These are phyloP conservation scores for Chrysodeixis includens DNA, from an alignment of 2,888 invertebrate genomes.

Conservation along the genomic window DNA sequence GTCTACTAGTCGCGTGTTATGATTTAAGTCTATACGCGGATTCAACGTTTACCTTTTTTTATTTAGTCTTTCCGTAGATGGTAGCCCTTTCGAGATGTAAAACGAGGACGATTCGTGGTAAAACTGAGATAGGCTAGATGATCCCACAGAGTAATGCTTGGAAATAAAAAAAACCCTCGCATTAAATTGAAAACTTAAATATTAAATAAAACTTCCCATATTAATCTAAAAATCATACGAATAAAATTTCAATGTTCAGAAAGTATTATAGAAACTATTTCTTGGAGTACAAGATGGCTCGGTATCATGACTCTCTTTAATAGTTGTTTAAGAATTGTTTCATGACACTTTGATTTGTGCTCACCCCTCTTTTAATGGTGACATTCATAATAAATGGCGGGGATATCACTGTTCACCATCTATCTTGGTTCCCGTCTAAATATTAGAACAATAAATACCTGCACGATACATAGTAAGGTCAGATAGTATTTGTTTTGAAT, in stretches of 20 bases:
- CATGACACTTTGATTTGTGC: conserved; percentile 60
- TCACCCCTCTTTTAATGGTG: conserved; percentile 50
- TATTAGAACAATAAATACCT: conserved; percentile 20
- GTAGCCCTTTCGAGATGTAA: too few species aligned
- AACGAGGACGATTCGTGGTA: too few species aligned
- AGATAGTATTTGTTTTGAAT: conserved; percentile 3
- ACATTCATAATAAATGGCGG: conserved; percentile 43
- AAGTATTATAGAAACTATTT: conserved; percentile 46
- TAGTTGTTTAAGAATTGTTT: conserved; percentile 59
- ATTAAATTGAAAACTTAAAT: neutral
- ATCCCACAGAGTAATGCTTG: too few species aligned
- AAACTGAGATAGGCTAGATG: too few species aligned
- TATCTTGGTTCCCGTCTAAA: conserved; percentile 33
- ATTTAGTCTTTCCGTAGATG: too few species aligned
- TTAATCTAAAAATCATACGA: conserved; percentile 36
- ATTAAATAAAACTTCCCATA: neutral
- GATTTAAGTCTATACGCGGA: too few species aligned
- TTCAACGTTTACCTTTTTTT: too few species aligned
- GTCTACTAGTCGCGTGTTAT: neutral
- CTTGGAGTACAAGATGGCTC: conserved; percentile 25
- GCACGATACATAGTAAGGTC: conserved; percentile 24
- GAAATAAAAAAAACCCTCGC: too few species aligned
- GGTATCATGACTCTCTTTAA: conserved; percentile 45
- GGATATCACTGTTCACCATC: conserved; percentile 44
- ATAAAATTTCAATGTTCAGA: conserved; percentile 41